A percentile compares a stretch with the other conserved stretches of the same genome.
Evolutionary conservation across 53 echinoderm and acorn worm genomes (phyloP).

Genomic region (Apostichopus leukothele): DNA sequence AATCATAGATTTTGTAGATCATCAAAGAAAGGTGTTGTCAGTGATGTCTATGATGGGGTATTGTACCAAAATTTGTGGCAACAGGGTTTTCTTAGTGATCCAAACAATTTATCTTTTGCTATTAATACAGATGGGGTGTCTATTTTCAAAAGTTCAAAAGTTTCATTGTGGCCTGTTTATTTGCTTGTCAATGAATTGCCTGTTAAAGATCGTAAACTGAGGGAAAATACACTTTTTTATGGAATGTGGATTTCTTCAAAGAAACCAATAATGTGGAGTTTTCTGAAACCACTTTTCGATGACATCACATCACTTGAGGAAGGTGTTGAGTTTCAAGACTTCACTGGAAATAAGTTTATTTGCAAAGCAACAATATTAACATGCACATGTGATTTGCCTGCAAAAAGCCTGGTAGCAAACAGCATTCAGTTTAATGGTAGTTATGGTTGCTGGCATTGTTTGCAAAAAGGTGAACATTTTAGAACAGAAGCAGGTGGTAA

Average conservation of each 20-base stretch:
- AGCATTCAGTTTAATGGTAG: constrained; percentile 54
- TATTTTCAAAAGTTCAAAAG: constrained; percentile 51
- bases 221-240: constrained; percentile 50
- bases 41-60: constrained; percentile 57
- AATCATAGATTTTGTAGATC: constrained; percentile 49
- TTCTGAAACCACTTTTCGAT: constrained; percentile 52
- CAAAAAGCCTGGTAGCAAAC: constrained; percentile 49
- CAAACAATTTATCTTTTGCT: constrained; percentile 47
- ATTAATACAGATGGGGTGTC: constrained; percentile 58
- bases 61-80: constrained; percentile 37
- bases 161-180: constrained; percentile 58
- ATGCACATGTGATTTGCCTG: constrained; percentile 60
- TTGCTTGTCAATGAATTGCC: constrained; percentile 57
- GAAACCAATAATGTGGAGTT: constrained; percentile 58
- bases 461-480: constrained; percentile 46
- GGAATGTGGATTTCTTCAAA: constrained; percentile 44
- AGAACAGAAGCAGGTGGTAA: constrained; percentile 51
- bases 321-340: constrained; percentile 39
- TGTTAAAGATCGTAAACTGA: constrained; percentile 18
- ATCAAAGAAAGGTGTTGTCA: constrained; percentile 9
- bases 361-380: constrained; percentile 49
- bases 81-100: constrained; percentile 42
- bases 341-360: constrained; percentile 25
- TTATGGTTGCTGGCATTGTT: constrained; percentile 48
- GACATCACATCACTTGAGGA: constrained; percentile 34